Percentiles rank a stretch among this genome's conserved stretches.
Evolutionary conservation across 1,140 invertebrate genomes (phyloP).

Genomic region (Aleiodes sp.): DNA sequence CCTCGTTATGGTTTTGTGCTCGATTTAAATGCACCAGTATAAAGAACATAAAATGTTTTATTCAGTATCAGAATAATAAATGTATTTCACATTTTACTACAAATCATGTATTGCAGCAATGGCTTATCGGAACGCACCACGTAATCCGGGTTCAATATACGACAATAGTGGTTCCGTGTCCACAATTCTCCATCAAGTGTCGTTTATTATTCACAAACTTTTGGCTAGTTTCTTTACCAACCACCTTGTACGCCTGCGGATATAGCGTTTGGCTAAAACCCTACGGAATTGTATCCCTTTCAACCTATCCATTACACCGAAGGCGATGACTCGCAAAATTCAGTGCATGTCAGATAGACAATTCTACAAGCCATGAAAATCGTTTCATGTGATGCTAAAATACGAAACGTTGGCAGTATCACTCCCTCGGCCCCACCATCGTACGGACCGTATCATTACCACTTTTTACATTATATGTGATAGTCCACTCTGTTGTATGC

Average conservation of each 20-base stretch:
- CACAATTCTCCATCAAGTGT: neutral
- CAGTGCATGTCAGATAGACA: slow-evolving; percentile 8
- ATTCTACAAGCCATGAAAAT: slow-evolving; percentile 11
- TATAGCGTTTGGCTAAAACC: neutral
- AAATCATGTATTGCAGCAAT: neutral
- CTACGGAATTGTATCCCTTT: slow-evolving; percentile 3
- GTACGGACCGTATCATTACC: slow-evolving; percentile 45
- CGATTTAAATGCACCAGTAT: neutral
- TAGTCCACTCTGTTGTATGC: slow-evolving; percentile 24
- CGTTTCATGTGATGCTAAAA: slow-evolving; percentile 24
- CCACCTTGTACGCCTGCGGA: neutral
- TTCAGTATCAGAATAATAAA: neutral
- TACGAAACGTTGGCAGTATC: slow-evolving; percentile 29
- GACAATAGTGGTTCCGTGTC: neutral
- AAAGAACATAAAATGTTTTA: too few relatives aligned
- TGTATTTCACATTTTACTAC: neutral
- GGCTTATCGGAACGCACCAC: neutral
- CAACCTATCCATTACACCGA: slow-evolving; percentile 40
- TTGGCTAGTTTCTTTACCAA: neutral
- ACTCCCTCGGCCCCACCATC: slow-evolving; percentile 36
- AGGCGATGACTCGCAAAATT: slow-evolving; percentile 35
- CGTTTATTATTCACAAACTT: slow-evolving; percentile 6
- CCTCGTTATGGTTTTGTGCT: neutral
- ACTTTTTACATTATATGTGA: slow-evolving; percentile 45
- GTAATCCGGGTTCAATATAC: slow-evolving; percentile 14